Evolutionary conservation across 1,140 invertebrate genomes (phyloP).

Genomic region (Drosophila pallidifrons): DNA sequence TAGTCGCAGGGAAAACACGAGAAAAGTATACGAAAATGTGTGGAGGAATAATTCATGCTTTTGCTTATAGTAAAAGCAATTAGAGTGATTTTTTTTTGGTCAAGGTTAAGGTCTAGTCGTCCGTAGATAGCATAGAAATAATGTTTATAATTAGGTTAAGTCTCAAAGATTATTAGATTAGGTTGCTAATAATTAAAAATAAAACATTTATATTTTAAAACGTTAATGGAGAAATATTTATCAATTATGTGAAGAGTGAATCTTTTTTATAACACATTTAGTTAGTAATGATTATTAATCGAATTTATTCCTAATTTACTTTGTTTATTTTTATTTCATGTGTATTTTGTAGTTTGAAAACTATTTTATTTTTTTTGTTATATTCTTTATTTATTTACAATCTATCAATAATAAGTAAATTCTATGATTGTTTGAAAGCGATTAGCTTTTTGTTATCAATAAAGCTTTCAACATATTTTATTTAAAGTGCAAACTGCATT

Average conservation of each 20-base stretch:
- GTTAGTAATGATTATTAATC: too few species aligned
- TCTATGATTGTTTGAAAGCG: background rate
- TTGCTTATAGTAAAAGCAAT: slow-evolving; percentile 16
- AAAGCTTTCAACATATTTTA: slow-evolving; percentile 4
- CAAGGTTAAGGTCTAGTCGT: slow-evolving; percentile 3
- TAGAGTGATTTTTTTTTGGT: slow-evolving; percentile 9
- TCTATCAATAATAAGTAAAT: too few species aligned
- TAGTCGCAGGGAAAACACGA: slow-evolving; percentile 29
- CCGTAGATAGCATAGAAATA: background rate
- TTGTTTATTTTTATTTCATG: too few species aligned
- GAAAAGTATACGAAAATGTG: slow-evolving; percentile 29
- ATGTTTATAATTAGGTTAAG: background rate
- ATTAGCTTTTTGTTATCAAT: background rate
- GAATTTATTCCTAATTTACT: too few species aligned
- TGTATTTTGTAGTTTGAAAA: background rate
- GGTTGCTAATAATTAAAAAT: too few species aligned
- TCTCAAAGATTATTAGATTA: background rate
- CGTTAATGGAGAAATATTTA: too few species aligned
- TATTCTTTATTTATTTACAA: too few species aligned
- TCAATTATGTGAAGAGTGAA: too few species aligned
- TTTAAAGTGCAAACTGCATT: slow-evolving; percentile 32
- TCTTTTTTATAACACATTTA: too few species aligned
- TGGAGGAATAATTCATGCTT: slow-evolving; percentile 37
- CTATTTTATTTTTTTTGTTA: background rate
- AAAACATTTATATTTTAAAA: too few species aligned